A percentile compares a stretch with the other conserved stretches of the same genome.
Conservation (phyloP, 1,140 invertebrate species). For the Trachymyrmex septentrionalis region DNA sequence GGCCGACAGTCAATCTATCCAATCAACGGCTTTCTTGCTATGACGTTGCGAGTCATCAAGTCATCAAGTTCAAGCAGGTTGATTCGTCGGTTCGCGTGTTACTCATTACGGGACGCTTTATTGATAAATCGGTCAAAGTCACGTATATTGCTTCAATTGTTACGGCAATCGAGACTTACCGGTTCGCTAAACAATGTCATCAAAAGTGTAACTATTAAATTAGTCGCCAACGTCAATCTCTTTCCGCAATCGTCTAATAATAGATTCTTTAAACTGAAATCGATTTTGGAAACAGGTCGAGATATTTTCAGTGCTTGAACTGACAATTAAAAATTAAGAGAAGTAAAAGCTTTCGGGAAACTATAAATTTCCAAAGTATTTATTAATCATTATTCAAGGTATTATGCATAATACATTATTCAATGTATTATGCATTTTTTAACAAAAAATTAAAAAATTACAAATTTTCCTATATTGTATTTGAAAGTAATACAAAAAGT, state of each 20-base stretch:
- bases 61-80: conserved; percentile 23
- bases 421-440: too few relatives aligned
- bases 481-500: too few relatives aligned
- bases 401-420: too few relatives aligned
- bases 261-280: background rate
- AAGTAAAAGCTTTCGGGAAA: background rate
- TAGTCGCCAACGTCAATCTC: conserved; percentile 29
- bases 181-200: conserved; percentile 16
- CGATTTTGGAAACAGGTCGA: background rate
- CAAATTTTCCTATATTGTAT: too few relatives aligned
- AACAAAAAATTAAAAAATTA: too few relatives aligned
- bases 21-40: conserved; percentile 63
- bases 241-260: background rate
- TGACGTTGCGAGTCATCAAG: conserved; percentile 42
- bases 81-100: conserved; percentile 43
- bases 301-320: background rate
- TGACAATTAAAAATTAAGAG: background rate
- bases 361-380: background rate
- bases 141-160: conserved; percentile 46
- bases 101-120: conserved; percentile 43
- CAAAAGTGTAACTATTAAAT: conserved; percentile 35
- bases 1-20: conserved; percentile 62
- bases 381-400: background rate
- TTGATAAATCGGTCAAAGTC: conserved; percentile 61
- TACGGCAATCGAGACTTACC: conserved; percentile 35